Evolutionary conservation across 2,113 vertebrate genomes (phyloP).

Genomic region (Scopus umbretta): DNA sequence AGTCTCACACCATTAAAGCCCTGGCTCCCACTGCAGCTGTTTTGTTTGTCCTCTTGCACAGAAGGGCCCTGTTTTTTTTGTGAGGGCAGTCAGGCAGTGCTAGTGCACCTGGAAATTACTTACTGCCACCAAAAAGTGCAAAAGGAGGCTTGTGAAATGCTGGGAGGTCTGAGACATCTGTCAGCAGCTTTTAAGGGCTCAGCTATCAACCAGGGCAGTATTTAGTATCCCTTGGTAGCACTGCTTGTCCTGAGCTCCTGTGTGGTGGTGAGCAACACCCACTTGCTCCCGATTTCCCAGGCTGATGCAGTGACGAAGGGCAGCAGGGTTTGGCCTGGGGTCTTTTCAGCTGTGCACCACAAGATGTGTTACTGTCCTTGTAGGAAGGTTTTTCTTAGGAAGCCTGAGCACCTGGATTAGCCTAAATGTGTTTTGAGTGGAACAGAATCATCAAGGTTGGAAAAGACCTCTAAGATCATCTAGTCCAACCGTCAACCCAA

Average conservation of each 20-base stretch:
- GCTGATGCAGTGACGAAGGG: not conserved
- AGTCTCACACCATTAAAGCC: not conserved
- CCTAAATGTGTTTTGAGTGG: not conserved
- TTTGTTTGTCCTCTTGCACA: not conserved
- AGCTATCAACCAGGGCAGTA: not conserved
- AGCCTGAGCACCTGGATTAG: not conserved
- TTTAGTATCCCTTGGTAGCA: accelerated
- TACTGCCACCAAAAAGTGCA: not conserved
- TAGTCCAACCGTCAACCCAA: no score
- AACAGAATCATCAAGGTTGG: no score
- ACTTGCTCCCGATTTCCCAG: not conserved
- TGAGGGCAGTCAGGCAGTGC: not conserved
- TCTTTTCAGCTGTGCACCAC: not conserved
- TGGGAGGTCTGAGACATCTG: not conserved
- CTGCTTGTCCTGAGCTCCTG: not conserved
- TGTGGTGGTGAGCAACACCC: not conserved
- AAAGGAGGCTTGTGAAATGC: not conserved
- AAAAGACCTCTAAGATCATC: no score
- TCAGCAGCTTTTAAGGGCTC: not conserved
- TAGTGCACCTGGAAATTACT: not conserved
- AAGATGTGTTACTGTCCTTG: not conserved
- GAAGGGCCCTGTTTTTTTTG: not conserved
- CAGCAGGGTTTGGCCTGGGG: not conserved
- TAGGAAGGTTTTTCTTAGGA: not conserved
- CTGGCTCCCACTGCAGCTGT: not conserved